These are phyloP conservation scores for Gnathonemus longibarbis DNA, from an alignment of 2,113 vertebrate species.

Conservation along the genomic window DNA sequence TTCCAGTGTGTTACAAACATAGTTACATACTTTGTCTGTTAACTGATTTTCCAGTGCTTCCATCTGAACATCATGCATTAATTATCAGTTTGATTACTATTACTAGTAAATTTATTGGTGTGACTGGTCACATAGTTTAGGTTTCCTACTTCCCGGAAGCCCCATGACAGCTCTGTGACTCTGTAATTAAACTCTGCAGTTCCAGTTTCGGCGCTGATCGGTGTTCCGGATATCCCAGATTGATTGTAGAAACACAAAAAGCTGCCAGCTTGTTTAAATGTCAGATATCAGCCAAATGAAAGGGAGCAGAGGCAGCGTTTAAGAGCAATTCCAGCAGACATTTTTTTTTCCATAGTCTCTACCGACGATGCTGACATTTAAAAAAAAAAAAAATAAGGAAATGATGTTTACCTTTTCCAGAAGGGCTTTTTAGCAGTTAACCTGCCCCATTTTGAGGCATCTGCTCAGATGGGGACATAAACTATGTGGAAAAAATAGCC, in stretches of 20 bases:
- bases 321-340: background rate
- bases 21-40: background rate
- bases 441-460: background rate
- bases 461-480: background rate
- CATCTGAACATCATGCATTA: background rate
- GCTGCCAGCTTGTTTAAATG: conserved; percentile 25
- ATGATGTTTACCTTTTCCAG: background rate
- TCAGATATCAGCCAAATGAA: conserved; percentile 21
- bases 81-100: background rate
- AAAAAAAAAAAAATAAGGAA: background rate
- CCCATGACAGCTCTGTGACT: background rate
- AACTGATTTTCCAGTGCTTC: background rate
- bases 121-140: background rate
- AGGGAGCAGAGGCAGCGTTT: background rate
- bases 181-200: background rate
- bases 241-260: conserved; percentile 31
- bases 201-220: conserved; percentile 17
- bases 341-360: background rate
- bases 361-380: background rate
- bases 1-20: background rate
- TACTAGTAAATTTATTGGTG: background rate
- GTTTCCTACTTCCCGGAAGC: background rate
- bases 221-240: conserved; percentile 17
- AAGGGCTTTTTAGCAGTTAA: background rate
- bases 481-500: background rate